These are phyloP conservation scores for Actinia equina DNA, from an alignment of 64 coral and sea anemone species.

Conservation along the genomic window DNA sequence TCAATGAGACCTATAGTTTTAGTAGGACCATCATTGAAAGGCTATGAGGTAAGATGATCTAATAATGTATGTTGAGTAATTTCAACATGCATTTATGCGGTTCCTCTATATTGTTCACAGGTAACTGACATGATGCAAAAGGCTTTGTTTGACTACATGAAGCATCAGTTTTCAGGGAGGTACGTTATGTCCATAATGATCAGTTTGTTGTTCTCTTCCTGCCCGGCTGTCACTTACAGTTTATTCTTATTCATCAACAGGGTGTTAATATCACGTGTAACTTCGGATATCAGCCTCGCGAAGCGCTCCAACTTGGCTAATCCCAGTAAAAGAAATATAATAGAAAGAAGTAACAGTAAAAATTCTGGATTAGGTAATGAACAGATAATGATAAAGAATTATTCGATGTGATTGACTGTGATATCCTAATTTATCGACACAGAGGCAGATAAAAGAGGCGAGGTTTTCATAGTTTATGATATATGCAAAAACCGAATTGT, in stretches of 20 bases:
- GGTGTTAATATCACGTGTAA: slow-evolving; percentile 87
- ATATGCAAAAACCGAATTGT: too few relatives aligned
- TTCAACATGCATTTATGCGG: neutral
- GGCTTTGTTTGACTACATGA: slow-evolving; percentile 94
- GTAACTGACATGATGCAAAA: slow-evolving; percentile 99
- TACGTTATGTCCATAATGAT: neutral
- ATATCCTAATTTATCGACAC: neutral
- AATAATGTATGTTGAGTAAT: neutral
- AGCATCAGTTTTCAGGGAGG: slow-evolving; percentile 97
- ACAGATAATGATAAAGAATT: too few relatives aligned
- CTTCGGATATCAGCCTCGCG: slow-evolving; percentile 82
- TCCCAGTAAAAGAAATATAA: slow-evolving; percentile 70
- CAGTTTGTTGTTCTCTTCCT: neutral
- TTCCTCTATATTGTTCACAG: slow-evolving; percentile 11
- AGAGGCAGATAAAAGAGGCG: neutral
- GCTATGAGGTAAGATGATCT: slow-evolving; percentile 70
- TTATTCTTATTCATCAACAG: slow-evolving; percentile 18
- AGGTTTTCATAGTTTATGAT: neutral
- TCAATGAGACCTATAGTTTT: slow-evolving; percentile 98
- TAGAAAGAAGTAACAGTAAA: slow-evolving; percentile 83
- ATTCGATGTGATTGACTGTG: neutral
- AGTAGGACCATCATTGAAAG: slow-evolving; percentile 93
- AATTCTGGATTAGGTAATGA: slow-evolving; percentile 67
- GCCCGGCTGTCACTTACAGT: neutral
- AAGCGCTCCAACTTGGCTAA: slow-evolving; percentile 78